Evolutionary conservation across 2,113 vertebrate species (phyloP).

Genomic region (Procavia capensis): DNA sequence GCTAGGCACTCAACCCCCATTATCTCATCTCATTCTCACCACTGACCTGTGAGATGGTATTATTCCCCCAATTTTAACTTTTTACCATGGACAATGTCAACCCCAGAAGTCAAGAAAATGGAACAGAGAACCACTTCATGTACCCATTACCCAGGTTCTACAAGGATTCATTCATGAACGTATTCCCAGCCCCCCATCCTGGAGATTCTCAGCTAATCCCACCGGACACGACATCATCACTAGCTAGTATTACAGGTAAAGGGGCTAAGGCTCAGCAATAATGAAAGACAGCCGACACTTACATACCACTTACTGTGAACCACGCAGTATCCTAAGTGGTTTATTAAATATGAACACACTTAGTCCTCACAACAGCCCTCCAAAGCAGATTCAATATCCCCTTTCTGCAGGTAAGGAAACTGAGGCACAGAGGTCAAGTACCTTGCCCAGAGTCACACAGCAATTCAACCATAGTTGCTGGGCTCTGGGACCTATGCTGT

Average conservation of each 20-base stretch:
- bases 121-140: not conserved
- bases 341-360: not conserved
- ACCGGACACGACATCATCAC: not conserved
- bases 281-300: not conserved
- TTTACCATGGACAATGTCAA: not conserved
- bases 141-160: too few relatives aligned
- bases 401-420: not conserved
- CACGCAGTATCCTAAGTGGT: not conserved
- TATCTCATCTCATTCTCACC: not conserved
- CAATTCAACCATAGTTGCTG: not conserved
- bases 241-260: not conserved
- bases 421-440: not conserved
- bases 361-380: not conserved
- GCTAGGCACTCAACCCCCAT: too few relatives aligned
- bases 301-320: not conserved
- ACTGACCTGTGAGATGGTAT: not conserved
- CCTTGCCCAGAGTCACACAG: not conserved
- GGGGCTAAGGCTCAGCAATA: not conserved
- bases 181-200: not conserved
- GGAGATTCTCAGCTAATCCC: not conserved
- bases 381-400: not conserved
- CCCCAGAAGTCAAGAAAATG: not conserved
- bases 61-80: not conserved
- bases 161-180: fast-evolving
- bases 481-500: not conserved